Evolutionary conservation across 2,797 vertebrate species (phyloP).

Genomic region (Lateolabrax maculatus): DNA sequence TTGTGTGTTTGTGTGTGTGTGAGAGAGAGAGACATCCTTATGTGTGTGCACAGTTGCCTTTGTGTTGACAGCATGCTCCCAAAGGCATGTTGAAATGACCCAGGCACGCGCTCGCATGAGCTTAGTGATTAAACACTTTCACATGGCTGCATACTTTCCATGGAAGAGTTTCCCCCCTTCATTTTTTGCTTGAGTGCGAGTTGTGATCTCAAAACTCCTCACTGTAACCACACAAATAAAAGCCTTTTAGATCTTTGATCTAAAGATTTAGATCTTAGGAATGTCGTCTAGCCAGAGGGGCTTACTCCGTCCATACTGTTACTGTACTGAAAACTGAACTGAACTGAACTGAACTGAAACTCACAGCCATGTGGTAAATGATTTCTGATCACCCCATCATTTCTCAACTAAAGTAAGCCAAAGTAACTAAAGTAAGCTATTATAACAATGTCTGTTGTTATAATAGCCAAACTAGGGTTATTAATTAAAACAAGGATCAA

Average conservation of each 20-base stretch:
- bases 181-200: conserved; percentile 37
- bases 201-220: conserved; percentile 25
- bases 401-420: conserved; percentile 11
- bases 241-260: conserved; percentile 22
- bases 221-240: conserved; percentile 21
- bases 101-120: conserved; percentile 60
- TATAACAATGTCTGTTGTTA: conserved; percentile 1
- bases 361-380: neutral
- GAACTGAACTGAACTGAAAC: too few species aligned
- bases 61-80: conserved; percentile 62
- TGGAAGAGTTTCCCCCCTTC: conserved; percentile 50
- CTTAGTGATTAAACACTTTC: conserved; percentile 81
- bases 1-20: conserved; percentile 12
- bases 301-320: neutral
- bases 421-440: too few species aligned
- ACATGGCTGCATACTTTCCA: conserved; percentile 74
- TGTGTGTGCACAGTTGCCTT: conserved; percentile 36
- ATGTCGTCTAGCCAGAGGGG: conserved; percentile 10
- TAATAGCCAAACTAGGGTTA: conserved; percentile 14
- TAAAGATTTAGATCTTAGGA: too few species aligned
- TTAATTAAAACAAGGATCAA: conserved; percentile 55
- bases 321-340: neutral
- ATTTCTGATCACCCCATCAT: conserved; percentile 13
- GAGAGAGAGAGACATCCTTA: neutral
- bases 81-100: conserved; percentile 54